These are phyloP conservation scores for Sarcophaga variegata DNA, from an alignment of 2,888 invertebrate genomes.

Conservation along the genomic window DNA sequence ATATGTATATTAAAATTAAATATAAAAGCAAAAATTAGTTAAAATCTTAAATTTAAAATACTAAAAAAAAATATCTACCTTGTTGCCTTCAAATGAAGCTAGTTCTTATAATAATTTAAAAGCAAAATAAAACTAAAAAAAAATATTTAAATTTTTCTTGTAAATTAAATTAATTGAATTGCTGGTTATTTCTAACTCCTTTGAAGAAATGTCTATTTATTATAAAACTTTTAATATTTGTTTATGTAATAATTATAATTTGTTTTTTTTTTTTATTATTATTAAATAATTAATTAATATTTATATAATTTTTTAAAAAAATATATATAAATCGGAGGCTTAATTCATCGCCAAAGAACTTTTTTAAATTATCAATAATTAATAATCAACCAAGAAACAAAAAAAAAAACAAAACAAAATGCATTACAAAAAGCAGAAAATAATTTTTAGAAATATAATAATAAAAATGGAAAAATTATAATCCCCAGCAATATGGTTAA, in stretches of 20 bases:
- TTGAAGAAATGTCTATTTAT: slow-evolving; percentile 61
- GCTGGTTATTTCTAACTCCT: slow-evolving; percentile 65
- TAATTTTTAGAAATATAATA: slow-evolving; percentile 42
- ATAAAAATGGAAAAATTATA: slow-evolving; percentile 60
- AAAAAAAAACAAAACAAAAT: slow-evolving; percentile 47
- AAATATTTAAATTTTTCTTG: slow-evolving; percentile 47
- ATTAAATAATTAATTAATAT: slow-evolving; percentile 66
- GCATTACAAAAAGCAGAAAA: slow-evolving; percentile 53
- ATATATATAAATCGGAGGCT: slow-evolving; percentile 80
- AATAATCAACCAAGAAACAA: slow-evolving; percentile 63
- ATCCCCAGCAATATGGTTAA: slow-evolving; percentile 69
- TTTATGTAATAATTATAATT: slow-evolving; percentile 60
- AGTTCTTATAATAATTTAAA: slow-evolving; percentile 72
- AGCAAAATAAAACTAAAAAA: slow-evolving; percentile 52
- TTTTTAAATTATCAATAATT: slow-evolving; percentile 72
- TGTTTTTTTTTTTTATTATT: slow-evolving; percentile 65
- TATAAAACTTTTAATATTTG: slow-evolving; percentile 53
- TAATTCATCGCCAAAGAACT: slow-evolving; percentile 81
- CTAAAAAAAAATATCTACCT: slow-evolving; percentile 74
- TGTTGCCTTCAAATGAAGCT: slow-evolving; percentile 81
- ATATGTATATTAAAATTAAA: slow-evolving; percentile 48
- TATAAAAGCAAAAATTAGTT: slow-evolving; percentile 64
- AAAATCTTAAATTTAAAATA: slow-evolving; percentile 67
- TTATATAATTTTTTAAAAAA: slow-evolving; percentile 69
- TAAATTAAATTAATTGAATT: slow-evolving; percentile 68